Evolutionary conservation across 92 coral and sea anemone species (phyloP).

Genomic region (Palythoa heliodiscus): DNA sequence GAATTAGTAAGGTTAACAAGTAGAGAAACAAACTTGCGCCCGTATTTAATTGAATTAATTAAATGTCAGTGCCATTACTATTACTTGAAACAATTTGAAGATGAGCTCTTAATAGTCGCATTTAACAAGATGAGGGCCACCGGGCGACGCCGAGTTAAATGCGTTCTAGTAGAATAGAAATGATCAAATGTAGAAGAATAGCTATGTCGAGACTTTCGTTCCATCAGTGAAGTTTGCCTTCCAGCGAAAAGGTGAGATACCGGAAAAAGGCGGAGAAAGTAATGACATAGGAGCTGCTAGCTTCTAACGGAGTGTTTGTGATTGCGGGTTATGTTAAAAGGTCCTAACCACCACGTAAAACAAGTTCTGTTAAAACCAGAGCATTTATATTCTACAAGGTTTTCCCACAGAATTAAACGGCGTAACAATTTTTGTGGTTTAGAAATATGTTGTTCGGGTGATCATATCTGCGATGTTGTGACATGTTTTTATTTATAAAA

Average conservation of each 20-base stretch:
- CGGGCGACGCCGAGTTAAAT: slow-evolving; percentile 16
- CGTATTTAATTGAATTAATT: slow-evolving; percentile 73
- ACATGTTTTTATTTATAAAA: slow-evolving; percentile 36
- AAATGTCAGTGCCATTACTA: slow-evolving; percentile 71
- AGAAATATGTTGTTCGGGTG: slow-evolving; percentile 6
- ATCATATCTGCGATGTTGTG: slow-evolving; percentile 31
- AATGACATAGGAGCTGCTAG: slow-evolving; percentile 51
- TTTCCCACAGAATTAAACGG: slow-evolving; percentile 6
- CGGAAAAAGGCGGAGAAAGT: slow-evolving; percentile 83
- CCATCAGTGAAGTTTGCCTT: slow-evolving; percentile 73
- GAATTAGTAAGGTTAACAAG: slow-evolving; percentile 82
- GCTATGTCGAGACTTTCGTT: neutral
- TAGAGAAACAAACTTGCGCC: slow-evolving; percentile 50
- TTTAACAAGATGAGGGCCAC: slow-evolving; percentile 74
- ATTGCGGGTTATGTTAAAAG: neutral
- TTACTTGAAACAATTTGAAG: slow-evolving; percentile 63
- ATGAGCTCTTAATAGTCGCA: slow-evolving; percentile 82
- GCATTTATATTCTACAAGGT: neutral
- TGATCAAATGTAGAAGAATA: neutral
- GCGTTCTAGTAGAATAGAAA: neutral
- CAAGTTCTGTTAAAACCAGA: neutral
- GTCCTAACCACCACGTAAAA: neutral
- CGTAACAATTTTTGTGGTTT: neutral
- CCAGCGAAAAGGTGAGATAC: slow-evolving; percentile 60
- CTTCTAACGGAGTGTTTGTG: neutral